Evolutionary conservation across 2,888 invertebrate genomes (phyloP).

Genomic region (Lathronympha strigana): DNA sequence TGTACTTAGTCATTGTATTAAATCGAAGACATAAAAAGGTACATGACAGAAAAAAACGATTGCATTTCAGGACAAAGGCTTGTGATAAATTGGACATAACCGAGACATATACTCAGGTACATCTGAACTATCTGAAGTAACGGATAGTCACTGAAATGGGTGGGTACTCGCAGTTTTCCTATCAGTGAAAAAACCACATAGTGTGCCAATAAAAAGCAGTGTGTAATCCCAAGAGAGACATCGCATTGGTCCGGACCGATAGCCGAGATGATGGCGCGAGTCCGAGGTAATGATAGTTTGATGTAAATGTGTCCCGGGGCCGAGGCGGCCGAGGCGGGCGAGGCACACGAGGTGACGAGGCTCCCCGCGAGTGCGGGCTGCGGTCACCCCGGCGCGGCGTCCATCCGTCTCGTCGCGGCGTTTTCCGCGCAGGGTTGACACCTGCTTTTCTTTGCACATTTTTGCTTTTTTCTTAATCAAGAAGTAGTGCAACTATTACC

Average conservation of each 20-base stretch:
- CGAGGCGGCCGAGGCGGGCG: constrained; percentile 29
- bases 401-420: constrained; percentile 58
- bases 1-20: too few species aligned
- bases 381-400: constrained; percentile 55
- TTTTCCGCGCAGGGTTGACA: constrained; percentile 46
- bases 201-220: constrained; percentile 44
- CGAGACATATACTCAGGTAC: neutral
- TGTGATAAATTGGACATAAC: neutral
- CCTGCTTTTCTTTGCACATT: neutral
- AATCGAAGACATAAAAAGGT: neutral
- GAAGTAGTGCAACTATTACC: too few species aligned
- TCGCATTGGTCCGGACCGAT: constrained; percentile 46
- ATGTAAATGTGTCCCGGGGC: constrained; percentile 69
- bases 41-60: neutral
- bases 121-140: too few species aligned
- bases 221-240: constrained; percentile 52
- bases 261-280: constrained; percentile 57
- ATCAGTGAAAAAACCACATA: constrained; percentile 15
- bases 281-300: constrained; percentile 69
- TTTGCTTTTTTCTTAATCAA: neutral
- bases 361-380: constrained; percentile 52
- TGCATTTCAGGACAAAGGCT: neutral
- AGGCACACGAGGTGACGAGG: constrained; percentile 44
- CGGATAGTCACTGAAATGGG: neutral
- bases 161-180: constrained; percentile 6